These are phyloP conservation scores for Acanthopagrus latus DNA, from an alignment of 2,797 vertebrate species.

Conservation along the genomic window DNA sequence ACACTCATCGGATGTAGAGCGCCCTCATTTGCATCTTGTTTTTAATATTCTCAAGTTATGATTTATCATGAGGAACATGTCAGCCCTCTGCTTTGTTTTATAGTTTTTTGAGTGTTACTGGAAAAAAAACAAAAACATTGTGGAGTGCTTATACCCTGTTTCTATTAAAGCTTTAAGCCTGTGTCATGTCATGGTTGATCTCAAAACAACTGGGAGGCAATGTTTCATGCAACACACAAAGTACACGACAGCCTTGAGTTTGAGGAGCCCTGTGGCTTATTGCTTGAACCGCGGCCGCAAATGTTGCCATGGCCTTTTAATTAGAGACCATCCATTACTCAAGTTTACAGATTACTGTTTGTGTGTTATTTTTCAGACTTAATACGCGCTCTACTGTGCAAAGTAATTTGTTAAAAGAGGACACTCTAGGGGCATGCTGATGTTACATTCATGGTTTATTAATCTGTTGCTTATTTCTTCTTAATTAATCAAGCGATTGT, in stretches of 20 bases:
- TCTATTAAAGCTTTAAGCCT: constrained; percentile 56
- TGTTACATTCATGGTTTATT: background rate
- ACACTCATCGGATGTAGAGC: constrained; percentile 61
- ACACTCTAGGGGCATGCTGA: background rate
- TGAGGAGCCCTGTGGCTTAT: constrained; percentile 28
- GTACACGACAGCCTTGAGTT: constrained; percentile 27
- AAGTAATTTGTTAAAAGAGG: constrained; percentile 28
- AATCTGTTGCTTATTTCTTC: background rate
- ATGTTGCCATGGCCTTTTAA: constrained; percentile 36
- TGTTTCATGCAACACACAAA: constrained; percentile 37
- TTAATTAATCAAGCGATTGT: background rate
- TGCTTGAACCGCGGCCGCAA: constrained; percentile 41
- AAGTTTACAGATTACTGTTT: constrained; percentile 32
- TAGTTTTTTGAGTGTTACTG: constrained; percentile 49
- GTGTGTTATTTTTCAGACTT: constrained; percentile 11
- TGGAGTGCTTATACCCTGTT: constrained; percentile 34
- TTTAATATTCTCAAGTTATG: constrained; percentile 59
- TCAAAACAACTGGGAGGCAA: constrained; percentile 57
- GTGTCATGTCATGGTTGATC: constrained; percentile 54
- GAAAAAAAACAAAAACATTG: constrained; percentile 9
- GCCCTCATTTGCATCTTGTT: constrained; percentile 48
- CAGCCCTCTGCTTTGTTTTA: constrained; percentile 46
- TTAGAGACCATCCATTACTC: constrained; percentile 39
- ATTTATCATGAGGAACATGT: constrained; percentile 48
- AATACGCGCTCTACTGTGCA: constrained; percentile 16